A percentile compares a stretch with the other conserved stretches of the same genome.
phyloP scores from a whole-genome alignment of 2,797 vertebrate genomes.

The Danio tinwini region DNA sequence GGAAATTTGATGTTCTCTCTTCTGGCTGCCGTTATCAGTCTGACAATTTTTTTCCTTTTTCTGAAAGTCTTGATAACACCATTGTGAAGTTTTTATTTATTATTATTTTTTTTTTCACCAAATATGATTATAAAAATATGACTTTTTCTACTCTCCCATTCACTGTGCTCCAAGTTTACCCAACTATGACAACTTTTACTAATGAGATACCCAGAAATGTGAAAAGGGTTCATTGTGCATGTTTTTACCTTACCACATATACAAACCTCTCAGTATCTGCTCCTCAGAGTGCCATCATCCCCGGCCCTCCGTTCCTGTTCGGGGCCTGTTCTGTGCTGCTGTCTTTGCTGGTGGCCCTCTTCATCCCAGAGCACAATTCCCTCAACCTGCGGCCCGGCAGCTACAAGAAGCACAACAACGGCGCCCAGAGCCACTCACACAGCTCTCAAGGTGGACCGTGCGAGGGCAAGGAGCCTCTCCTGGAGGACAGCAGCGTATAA shows the following conservation, averaged over 20 bases:
- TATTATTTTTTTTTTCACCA: no score
- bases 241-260: not conserved
- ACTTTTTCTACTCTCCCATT: no score
- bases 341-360: constrained; percentile 89
- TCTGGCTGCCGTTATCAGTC: no score
- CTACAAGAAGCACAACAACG: constrained; percentile 90
- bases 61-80: no score
- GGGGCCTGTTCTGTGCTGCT: constrained; percentile 92
- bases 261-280: not conserved
- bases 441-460: constrained; percentile 81
- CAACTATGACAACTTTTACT: no score
- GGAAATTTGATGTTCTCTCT: no score
- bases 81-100: no score
- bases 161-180: no score
- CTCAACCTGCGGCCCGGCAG: constrained; percentile 78
- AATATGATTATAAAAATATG: no score
- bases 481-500: constrained; percentile 91
- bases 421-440: constrained; percentile 86
- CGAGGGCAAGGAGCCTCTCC: constrained; percentile 87
- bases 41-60: no score
- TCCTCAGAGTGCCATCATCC: constrained; percentile 88
- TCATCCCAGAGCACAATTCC: constrained; percentile 87
- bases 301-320: constrained; percentile 89
- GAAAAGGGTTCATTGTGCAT: no score
- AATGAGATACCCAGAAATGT: no score